Conservation (phyloP, 2,888 invertebrate species). For the Ernsta delagoae region DNA sequence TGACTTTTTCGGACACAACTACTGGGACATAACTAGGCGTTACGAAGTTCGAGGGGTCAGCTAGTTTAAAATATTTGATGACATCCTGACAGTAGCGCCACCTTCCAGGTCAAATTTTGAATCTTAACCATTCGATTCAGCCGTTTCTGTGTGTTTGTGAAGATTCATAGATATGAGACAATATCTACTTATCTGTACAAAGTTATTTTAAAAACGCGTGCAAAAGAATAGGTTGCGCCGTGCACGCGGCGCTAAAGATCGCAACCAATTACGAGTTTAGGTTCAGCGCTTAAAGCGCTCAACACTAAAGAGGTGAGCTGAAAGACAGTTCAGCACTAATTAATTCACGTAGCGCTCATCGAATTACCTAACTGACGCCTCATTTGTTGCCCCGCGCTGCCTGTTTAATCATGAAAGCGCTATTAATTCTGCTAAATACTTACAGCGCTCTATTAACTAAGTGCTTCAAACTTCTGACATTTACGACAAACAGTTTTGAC, state of each 20-base stretch:
- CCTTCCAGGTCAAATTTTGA: too few relatives aligned
- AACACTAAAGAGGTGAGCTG: conserved; percentile 32
- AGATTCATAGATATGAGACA: too few relatives aligned
- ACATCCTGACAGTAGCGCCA: too few relatives aligned
- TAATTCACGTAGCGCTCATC: conserved; percentile 33
- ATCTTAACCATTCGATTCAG: too few relatives aligned
- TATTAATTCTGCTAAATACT: neutral
- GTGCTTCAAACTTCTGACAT: neutral
- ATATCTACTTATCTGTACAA: too few relatives aligned
- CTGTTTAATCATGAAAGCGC: conserved; percentile 12
- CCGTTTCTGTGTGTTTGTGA: too few relatives aligned
- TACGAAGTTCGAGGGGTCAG: too few relatives aligned
- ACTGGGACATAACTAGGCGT: too few relatives aligned
- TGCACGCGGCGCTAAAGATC: conserved; percentile 20
- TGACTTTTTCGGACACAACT: too few relatives aligned
- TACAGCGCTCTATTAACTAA: neutral
- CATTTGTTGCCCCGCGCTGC: conserved; percentile 25
- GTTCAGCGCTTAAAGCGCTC: conserved; percentile 1
- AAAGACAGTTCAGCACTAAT: conserved; percentile 34
- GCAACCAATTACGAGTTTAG: neutral
- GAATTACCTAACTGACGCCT: conserved; percentile 33
- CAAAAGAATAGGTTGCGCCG: too few relatives aligned
- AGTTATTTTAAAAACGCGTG: too few relatives aligned
- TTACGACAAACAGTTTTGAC: neutral
- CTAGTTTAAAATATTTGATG: too few relatives aligned